Conservation (phyloP, 1,140 invertebrate species). For the Aphidius gifuensis region DNA sequence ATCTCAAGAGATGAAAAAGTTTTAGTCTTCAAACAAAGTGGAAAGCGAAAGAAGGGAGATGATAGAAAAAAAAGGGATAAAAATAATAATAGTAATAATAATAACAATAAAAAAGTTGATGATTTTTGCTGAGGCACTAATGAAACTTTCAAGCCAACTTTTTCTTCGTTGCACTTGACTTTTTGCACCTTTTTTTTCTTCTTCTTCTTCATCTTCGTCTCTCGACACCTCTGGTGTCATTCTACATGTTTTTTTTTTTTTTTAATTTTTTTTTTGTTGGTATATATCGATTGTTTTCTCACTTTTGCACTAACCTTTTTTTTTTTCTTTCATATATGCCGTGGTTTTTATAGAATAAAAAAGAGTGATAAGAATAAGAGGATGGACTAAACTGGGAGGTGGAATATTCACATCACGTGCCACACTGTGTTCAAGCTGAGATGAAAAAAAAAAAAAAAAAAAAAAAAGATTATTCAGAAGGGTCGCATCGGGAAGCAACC, state of each 20-base stretch:
- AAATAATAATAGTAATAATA: background rate
- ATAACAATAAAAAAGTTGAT: background rate
- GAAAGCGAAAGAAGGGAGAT: background rate
- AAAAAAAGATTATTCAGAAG: constrained; percentile 12
- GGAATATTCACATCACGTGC: constrained; percentile 24
- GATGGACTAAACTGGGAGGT: background rate
- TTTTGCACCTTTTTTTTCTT: constrained; percentile 2
- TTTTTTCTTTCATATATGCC: background rate
- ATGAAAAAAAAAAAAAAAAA: constrained; percentile 11
- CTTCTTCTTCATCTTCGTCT: background rate
- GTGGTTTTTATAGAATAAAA: background rate
- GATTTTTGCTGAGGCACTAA: constrained; percentile 19
- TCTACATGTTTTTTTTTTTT: background rate
- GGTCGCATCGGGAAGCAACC: background rate
- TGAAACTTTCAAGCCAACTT: constrained; percentile 19
- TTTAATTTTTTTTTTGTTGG: no score
- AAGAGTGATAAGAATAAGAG: constrained; percentile 3
- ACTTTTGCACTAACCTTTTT: background rate
- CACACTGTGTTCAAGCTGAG: constrained; percentile 11
- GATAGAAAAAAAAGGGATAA: background rate
- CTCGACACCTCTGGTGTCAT: background rate
- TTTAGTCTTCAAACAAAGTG: constrained; percentile 9
- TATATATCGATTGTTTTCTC: background rate
- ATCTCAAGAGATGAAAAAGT: constrained; percentile 19
- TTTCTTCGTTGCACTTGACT: constrained; percentile 9